Conservation (phyloP, 2,797 vertebrate species). For the Trachops cirrhosus region DNA sequence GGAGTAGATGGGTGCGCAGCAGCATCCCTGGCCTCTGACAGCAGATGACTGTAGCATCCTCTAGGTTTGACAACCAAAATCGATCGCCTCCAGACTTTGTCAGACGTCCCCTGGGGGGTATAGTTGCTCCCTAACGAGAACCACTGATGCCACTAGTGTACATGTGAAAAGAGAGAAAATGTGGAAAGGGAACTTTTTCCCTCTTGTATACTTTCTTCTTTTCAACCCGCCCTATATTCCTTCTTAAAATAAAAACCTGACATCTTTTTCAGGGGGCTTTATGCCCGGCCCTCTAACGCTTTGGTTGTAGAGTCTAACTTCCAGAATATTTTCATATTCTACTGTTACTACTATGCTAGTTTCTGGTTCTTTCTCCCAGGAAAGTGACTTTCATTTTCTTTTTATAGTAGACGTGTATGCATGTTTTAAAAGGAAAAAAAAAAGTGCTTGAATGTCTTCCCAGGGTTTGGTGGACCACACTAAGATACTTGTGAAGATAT, state of each 20-base stretch:
- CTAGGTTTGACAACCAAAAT: neutral
- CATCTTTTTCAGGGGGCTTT: neutral
- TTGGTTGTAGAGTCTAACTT: neutral
- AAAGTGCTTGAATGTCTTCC: neutral
- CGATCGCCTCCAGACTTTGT: neutral
- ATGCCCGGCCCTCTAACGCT: neutral
- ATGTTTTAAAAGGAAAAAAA: neutral
- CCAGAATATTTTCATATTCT: neutral
- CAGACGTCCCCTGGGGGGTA: rapidly evolving
- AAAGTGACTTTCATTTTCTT: neutral
- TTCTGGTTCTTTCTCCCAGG: neutral
- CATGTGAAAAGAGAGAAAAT: neutral
- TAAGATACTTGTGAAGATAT: neutral
- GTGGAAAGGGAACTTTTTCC: neutral
- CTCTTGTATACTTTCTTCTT: neutral
- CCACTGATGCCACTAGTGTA: neutral
- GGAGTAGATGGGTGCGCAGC: neutral
- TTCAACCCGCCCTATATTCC: neutral
- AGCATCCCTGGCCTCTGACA: neutral
- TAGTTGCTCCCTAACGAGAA: neutral
- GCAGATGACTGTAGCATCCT: neutral
- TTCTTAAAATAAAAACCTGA: neutral
- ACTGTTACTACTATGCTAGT: neutral
- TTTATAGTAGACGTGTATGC: neutral
- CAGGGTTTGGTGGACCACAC: neutral